phyloP scores from a whole-genome alignment of 2,797 vertebrate genomes.

The Pangasius djambal region DNA sequence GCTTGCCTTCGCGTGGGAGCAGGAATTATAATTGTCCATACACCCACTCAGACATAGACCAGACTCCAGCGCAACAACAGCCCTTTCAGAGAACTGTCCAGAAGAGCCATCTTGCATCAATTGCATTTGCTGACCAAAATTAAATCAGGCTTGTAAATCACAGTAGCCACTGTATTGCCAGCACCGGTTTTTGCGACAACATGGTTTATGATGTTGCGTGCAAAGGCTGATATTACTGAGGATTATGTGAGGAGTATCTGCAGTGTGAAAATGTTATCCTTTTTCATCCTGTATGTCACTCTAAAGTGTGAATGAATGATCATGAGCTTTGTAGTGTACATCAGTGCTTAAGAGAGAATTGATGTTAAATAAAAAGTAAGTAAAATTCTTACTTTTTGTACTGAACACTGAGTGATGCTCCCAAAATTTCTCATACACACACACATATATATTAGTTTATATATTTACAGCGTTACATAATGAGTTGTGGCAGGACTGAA shows the following conservation, averaged over 20 bases:
- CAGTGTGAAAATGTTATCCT: constrained; percentile 27
- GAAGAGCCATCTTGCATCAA: constrained; percentile 61
- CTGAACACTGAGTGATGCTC: neutral
- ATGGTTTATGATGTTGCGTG: constrained; percentile 57
- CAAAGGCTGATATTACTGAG: constrained; percentile 52
- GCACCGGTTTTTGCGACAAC: constrained; percentile 49
- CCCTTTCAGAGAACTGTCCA: constrained; percentile 57
- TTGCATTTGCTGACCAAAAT: constrained; percentile 64
- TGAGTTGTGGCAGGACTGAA: neutral
- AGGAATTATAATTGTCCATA: constrained; percentile 55
- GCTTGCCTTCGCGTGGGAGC: constrained; percentile 52
- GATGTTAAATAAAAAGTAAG: too few relatives aligned
- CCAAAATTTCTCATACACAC: neutral
- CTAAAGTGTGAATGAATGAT: neutral
- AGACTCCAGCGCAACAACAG: constrained; percentile 59
- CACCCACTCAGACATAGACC: constrained; percentile 58
- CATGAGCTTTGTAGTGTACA: neutral
- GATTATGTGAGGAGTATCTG: constrained; percentile 22
- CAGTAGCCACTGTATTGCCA: constrained; percentile 56
- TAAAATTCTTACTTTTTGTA: neutral
- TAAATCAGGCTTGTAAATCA: constrained; percentile 59
- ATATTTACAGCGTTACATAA: neutral
- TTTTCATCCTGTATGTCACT: neutral
- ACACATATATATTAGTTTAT: neutral
- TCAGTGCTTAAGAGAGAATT: neutral